These are phyloP conservation scores for Stegostoma tigrinum DNA, from an alignment of 2,113 vertebrate species.

Conservation along the genomic window DNA sequence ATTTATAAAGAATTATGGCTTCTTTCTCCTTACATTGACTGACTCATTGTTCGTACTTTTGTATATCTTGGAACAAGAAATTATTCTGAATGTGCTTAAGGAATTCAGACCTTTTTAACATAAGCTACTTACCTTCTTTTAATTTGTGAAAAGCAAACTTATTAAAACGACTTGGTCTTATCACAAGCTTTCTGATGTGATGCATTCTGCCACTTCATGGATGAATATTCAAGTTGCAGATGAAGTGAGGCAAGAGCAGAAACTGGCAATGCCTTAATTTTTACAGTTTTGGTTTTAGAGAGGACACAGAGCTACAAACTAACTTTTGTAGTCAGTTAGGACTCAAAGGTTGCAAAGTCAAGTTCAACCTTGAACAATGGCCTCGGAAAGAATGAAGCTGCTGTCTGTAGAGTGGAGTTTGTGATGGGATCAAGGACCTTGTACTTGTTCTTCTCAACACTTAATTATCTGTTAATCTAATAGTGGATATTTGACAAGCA, in stretches of 20 bases:
- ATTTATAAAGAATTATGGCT: not conserved
- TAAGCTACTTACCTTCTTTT: not conserved
- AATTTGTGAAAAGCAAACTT: too few species aligned
- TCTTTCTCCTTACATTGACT: not conserved
- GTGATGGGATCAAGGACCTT: not conserved
- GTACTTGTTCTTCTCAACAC: not conserved
- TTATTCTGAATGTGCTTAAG: not conserved
- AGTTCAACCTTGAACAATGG: not conserved
- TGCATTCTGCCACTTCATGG: not conserved
- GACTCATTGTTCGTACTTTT: not conserved
- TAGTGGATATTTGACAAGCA: not conserved
- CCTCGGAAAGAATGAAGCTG: not conserved
- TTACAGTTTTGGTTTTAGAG: not conserved
- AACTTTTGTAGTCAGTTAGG: not conserved
- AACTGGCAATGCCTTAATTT: not conserved
- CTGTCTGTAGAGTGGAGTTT: not conserved
- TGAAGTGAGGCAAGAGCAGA: not conserved
- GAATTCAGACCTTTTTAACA: not conserved
- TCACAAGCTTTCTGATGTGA: not conserved
- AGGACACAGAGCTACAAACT: not conserved
- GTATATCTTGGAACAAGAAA: not conserved
- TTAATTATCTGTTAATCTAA: not conserved
- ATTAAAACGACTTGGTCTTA: not conserved
- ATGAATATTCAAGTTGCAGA: not conserved
- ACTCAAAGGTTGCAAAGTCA: not conserved